Evolutionary conservation across 1,140 invertebrate species (phyloP), one percentile per base, ranked within the genome.

Genomic region (Epicauta chinensis): DNA sequence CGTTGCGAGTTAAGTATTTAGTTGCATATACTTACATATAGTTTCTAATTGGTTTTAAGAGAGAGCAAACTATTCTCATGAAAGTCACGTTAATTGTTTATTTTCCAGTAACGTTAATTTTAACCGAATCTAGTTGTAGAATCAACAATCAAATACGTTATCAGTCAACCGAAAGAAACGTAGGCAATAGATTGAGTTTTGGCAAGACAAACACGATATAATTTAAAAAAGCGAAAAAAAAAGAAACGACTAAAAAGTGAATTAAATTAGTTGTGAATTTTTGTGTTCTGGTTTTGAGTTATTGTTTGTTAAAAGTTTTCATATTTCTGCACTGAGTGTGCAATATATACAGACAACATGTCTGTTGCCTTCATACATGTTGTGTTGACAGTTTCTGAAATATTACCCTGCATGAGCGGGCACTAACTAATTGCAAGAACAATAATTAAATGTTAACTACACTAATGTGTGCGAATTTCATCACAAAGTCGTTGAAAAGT

Each of bases 371-470:
- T 9, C 12, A 11, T 23, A 23, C 35, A 23, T 13, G 46, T 48
- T 48, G 38, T 16, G 10, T 29, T 44, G 49, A 30, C 49, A 51
- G 17, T 43, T 43, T 16, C 40, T 51, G 49, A 51, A 51, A 43
- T 51, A 51, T 51, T 11, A 51, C 43, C 31, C 29, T 41, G 38
- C 38, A 51, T 43, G 49, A 47, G 45, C 45, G 30, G 45, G 13
- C 23, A 38, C 45, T 23, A 7, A 37, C 45, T 47, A 47, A 47
- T 47, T 47, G 34, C 45, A 16, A 38, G 12, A 6, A 47, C 45
- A 37, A 47, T 38, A 47, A 47, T 47, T 37, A 47, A 47, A 47
- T 47, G 45, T 47, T 47, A 47, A 47, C 45, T 47, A 37, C 45
- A 47, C 32, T n/a, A 29, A 35, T 47, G 45, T 47, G 45, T 47